Conservation (phyloP, 2,113 vertebrate species). For the Charina bottae region DNA sequence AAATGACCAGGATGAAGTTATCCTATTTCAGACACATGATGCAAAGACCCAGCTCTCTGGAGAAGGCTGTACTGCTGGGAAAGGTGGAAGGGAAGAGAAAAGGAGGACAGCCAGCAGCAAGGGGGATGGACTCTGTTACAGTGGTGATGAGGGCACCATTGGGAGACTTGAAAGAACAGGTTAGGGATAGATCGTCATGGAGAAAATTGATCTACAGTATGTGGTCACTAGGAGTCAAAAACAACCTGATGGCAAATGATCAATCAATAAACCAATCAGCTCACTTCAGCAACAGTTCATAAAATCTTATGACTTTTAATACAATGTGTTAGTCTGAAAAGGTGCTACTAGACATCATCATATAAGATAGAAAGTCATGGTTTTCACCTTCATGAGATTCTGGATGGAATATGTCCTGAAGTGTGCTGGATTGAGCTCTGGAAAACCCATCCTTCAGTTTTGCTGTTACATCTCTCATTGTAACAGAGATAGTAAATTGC, state of each 20-base stretch:
- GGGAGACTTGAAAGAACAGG: background rate
- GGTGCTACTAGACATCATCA: background rate
- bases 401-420: background rate
- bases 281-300: too few relatives aligned
- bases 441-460: background rate
- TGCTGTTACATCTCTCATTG: constrained; percentile 50
- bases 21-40: background rate
- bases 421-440: background rate
- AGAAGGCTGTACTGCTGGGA: too few relatives aligned
- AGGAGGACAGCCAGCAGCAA: background rate
- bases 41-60: too few relatives aligned
- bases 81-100: too few relatives aligned
- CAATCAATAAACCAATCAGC: too few relatives aligned
- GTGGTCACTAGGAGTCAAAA: too few relatives aligned
- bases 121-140: background rate
- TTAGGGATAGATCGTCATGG: too few relatives aligned
- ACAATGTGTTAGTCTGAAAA: too few relatives aligned
- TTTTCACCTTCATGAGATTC: constrained; percentile 33
- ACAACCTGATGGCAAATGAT: too few relatives aligned
- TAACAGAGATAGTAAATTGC: constrained; percentile 53
- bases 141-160: background rate
- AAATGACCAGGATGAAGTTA: background rate
- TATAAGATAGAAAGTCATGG: constrained; percentile 29
- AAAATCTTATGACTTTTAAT: too few relatives aligned
- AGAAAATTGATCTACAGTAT: too few relatives aligned